Evolutionary conservation across 2,797 vertebrate genomes (phyloP).

Genomic region (Artibeus lituratus): DNA sequence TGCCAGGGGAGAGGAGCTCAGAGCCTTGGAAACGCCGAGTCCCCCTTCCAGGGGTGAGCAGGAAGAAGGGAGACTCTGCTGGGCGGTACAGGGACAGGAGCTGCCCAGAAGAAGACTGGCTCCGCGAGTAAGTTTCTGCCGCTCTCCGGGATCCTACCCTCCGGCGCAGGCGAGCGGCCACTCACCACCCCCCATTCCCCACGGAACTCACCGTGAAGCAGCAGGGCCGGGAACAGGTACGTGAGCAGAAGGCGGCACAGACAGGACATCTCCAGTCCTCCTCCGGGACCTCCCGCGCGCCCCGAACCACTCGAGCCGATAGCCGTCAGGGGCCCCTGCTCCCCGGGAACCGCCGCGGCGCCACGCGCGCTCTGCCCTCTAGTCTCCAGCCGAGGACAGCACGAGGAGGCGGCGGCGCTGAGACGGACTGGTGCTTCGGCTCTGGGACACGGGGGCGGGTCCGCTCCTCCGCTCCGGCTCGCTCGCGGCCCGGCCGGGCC

Average conservation of each 20-base stretch:
- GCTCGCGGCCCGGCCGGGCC: conserved; percentile 18
- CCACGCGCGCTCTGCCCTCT: not conserved
- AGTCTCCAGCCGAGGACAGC: not conserved
- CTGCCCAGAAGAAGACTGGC: not conserved
- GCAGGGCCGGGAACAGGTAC: conserved; percentile 81
- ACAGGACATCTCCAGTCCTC: conserved; percentile 76
- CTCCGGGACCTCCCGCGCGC: not conserved
- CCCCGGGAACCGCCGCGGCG: not conserved
- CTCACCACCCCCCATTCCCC: not conserved
- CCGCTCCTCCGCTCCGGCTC: not conserved
- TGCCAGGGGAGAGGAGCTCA: not conserved
- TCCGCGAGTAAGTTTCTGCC: not conserved
- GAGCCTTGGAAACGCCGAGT: not conserved
- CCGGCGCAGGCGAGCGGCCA: not conserved
- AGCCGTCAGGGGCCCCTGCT: not conserved
- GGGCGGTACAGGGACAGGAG: not conserved
- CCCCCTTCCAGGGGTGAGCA: not conserved
- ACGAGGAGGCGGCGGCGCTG: not conserved
- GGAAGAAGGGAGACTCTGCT: not conserved
- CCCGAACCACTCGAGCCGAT: not conserved
- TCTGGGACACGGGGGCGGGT: not conserved
- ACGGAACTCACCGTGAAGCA: conserved; percentile 84
- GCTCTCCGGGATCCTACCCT: not conserved
- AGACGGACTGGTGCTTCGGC: not conserved
- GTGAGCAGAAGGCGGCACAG: conserved; percentile 68